Base-by-base conservation (phyloP, 2,797 vertebrate genomes). In the Vultur gryphus region DNA sequence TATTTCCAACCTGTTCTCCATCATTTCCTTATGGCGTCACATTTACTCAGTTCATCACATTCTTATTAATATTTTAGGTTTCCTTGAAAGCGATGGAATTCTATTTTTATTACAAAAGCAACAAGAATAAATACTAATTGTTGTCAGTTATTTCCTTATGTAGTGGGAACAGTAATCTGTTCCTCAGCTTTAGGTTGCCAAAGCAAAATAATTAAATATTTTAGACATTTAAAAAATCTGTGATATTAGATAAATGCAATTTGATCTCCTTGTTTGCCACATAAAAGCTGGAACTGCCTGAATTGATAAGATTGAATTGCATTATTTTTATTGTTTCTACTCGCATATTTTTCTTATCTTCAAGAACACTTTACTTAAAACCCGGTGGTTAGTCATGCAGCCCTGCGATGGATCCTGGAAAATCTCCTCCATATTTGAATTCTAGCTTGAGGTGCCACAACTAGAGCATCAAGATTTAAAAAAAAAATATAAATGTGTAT, bases 51-150 rank as follows among this genome's bases (percentile, higher is more conserved):
- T 97, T 97, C 95, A 97, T 97, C 94, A 97, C 93, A 86, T 89
- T 95, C 96, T 96, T 97, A 96, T 97, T 97, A 97, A 97, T 97
- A 95, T 97, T 97, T 97, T 95, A 97, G 95, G 37, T 92, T 95
- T 97, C 95, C 96, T 93, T 97, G 96, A 97, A 96, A 97, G 95
- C 97, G 96, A 97, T 96, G 95, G 94, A 97, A 97, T 96, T 96
- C 97, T 97, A 97, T 97, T 97, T 97, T 97, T 97, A 97, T 96
- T 97, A 94, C 96, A 97, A 97, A 97, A 95, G 91, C 89, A 97
- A 96, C 96, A 97, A 95, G 96, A 97, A 97, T 97, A 96, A 96
- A 97, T 97, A 96, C 91, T 96, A 97, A 97, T 96, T 96, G 95
- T 97, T 94, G 93, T 94, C 96, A 96, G 93, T 95, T 97, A 84